Base-by-base conservation (phyloP, 1,140 invertebrate species). In the Orius insidiosus region DNA sequence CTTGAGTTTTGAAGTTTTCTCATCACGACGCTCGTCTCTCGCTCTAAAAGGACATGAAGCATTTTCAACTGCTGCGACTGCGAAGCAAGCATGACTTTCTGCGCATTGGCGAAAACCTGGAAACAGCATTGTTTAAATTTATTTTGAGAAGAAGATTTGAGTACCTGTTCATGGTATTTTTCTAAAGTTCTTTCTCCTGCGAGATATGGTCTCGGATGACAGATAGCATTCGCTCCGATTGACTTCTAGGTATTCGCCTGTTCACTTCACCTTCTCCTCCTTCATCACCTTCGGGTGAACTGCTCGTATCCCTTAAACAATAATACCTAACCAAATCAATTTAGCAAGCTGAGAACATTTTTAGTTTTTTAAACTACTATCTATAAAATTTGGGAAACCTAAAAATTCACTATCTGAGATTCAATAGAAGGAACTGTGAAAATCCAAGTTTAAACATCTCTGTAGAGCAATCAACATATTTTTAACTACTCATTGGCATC, bases 11-110 rank as follows among this genome's bases (percentile, higher is more conserved):
- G 80, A 50, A 93, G 64, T 57, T 77, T 75, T 56, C 83, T 78
- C 71, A 87, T 85, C 10, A 92, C 74, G 52, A 87, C 85, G 31
- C 74, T 75, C 14, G 80, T 85, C 54, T 86, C 80, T 41, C 75
- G 70, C 52, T 88, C 80, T 39, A 85, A 63, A 46, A 74, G 66
- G 15, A 66, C 66, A 49, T 65, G 68, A 6, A 84, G 60, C 36
- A 70, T 67, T 59, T 89, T 86, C 56, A 82, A 62, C 63, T 93
- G 87, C 47, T 74, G 74, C 9, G 71, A 65, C 54, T 90, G 86
- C 5, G 84, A 85, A 19, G 67, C 62, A 49, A 74, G 74, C 62
- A 92, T 76, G 16, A 80, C 72, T 63, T 85, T 85, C 50, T 88
- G 83, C 1, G 85, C 68, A 1, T 74, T 72, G 4, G 69, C 63